Conservation (phyloP, 2,113 vertebrate genomes). For the Hemichromis elongatus region DNA sequence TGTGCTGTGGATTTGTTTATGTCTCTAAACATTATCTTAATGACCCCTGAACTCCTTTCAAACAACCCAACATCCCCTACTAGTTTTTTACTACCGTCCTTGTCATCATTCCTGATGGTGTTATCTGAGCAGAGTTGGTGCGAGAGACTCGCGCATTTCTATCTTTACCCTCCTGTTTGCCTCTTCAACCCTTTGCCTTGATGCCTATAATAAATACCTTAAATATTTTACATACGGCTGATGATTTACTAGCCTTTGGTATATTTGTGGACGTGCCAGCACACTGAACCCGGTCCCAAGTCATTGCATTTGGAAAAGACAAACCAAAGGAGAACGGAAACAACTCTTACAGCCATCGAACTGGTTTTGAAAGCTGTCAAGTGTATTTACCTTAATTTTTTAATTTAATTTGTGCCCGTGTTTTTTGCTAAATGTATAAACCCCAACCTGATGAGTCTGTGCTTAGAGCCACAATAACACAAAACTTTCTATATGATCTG, state of each 20-base stretch:
- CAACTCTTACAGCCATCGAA: neutral
- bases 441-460: neutral
- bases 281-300: neutral
- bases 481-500: slow-evolving; percentile 20
- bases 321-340: neutral
- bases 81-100: neutral
- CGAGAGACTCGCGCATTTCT: neutral
- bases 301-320: neutral
- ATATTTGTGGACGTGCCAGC: neutral
- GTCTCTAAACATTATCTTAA: neutral
- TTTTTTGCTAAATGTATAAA: neutral
- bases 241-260: neutral
- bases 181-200: neutral
- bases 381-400: neutral
- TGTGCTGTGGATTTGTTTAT: neutral
- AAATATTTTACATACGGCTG: neutral
- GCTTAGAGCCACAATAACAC: neutral
- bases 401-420: neutral
- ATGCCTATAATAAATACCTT: neutral
- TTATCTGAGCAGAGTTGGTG: neutral
- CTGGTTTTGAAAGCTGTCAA: neutral
- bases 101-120: neutral
- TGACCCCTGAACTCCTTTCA: neutral
- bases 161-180: neutral
- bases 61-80: neutral